Conservation (phyloP, 2,113 vertebrate genomes). For the Xenopus borealis region DNA sequence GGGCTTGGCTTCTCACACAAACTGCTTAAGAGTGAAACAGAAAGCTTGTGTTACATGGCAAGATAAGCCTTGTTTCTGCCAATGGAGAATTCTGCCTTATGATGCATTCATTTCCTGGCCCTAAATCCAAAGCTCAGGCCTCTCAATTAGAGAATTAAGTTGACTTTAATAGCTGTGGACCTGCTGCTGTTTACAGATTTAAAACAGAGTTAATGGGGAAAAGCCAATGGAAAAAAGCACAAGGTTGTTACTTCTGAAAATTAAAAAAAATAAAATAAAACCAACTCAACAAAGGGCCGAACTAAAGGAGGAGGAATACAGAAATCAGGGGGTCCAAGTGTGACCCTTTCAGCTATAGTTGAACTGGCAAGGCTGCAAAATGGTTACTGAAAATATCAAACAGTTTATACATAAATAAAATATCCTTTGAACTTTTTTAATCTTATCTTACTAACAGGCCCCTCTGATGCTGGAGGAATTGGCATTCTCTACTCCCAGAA, state of each 20-base stretch:
- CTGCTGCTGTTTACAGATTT: conserved; percentile 4
- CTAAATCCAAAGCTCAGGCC: conserved; percentile 26
- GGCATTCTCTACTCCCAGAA: conserved; percentile 3
- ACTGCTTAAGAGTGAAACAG: conserved; percentile 20
- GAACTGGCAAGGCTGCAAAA: no score
- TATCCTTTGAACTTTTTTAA: no score
- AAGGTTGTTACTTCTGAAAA: no score
- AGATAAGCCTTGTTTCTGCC: conserved; percentile 35
- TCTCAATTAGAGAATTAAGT: conserved; percentile 21
- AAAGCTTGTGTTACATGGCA: conserved; percentile 40
- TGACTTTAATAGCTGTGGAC: conserved; percentile 9
- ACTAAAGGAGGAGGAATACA: no score
- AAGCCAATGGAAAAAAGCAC: no score
- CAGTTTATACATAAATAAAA: background rate
- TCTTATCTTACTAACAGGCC: no score
- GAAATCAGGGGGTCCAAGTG: background rate
- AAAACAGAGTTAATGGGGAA: background rate
- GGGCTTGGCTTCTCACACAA: conserved; percentile 35
- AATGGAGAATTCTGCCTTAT: conserved; percentile 29
- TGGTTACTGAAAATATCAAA: no score
- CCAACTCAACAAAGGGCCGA: background rate
- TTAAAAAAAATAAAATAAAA: background rate
- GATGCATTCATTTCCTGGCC: conserved; percentile 43
- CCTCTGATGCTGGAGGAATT: no score
- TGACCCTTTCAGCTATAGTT: no score